Evolutionary conservation across 1,140 invertebrate genomes (phyloP), one percentile per base, ranked within the genome.

Genomic region (Drosophila parvula): DNA sequence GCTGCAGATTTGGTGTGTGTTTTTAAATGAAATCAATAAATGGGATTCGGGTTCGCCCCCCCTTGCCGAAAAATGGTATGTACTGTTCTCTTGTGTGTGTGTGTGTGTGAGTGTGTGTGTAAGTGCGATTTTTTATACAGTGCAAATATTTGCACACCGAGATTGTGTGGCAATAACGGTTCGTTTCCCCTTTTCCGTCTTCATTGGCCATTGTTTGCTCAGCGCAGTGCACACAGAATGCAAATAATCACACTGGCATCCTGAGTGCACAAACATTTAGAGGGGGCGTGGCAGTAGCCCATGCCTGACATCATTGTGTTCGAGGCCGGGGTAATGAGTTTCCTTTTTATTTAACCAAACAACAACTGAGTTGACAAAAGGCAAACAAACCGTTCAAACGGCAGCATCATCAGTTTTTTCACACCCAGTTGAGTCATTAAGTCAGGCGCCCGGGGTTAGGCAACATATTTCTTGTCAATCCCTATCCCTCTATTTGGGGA

Each of bases 121-220:
- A 47, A 64, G 69, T 50, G 56, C 32, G 36, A 73, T 80, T 81
- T 77, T 81, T 76, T 70, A 64, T 80, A 32, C 71, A 77, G 43
- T 57, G 40, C 67, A 82, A 86, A 86, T 88, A 82, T 86, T 86
- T 82, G 79, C 67, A 32, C 67, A 76, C 27, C 56, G 79, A 77
- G 65, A 88, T 86, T 86, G 82, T 82, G 70, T 86, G 77, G 79
- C 65, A 78, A 78, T 77, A 77, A 77, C 57, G 59, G 44, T 74
- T 57, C 59, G 60, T 57, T 75, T 48, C 51, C 43, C 64, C 28
- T 34, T 56, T 30, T 34, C 38, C 44, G 18, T 51, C 36, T 55
- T 38, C 50, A 40, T 61, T 38, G 40, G 16, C 47, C 50, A 53
- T 58, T 74, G 68, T 74, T 74, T 74, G 70, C 68, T 22, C 56